Conservation (phyloP, 2,113 vertebrate genomes). For the Theropithecus gelada region DNA sequence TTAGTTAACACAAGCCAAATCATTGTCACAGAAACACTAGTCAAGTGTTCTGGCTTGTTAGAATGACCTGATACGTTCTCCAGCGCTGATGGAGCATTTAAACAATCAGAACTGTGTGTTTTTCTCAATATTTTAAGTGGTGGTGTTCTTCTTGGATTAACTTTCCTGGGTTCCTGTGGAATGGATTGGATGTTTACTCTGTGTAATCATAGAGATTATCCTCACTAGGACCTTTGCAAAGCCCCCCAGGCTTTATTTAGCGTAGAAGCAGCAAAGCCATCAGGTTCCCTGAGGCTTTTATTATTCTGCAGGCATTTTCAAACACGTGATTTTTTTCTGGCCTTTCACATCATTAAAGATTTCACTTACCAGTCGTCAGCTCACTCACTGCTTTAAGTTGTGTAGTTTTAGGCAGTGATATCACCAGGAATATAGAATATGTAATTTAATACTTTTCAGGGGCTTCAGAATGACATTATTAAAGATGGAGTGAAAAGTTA, state of each 20-base stretch:
- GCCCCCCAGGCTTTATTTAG: slow-evolving; percentile 49
- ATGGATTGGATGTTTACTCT: slow-evolving; percentile 16
- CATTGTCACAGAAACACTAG: slow-evolving; percentile 26
- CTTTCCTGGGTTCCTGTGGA: slow-evolving; percentile 44
- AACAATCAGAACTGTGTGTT: slow-evolving; percentile 18
- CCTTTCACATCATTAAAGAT: slow-evolving; percentile 16
- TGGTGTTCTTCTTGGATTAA: slow-evolving; percentile 52
- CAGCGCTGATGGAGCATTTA: not conserved
- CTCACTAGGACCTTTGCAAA: slow-evolving; percentile 37
- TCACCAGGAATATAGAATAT: not conserved
- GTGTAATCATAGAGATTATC: slow-evolving; percentile 43
- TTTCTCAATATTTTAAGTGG: slow-evolving; percentile 23
- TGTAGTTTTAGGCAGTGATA: not conserved
- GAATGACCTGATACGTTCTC: not conserved
- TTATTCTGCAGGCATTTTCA: slow-evolving; percentile 61
- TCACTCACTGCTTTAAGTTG: not conserved
- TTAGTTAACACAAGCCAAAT: not conserved
- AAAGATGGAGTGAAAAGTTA: slow-evolving; percentile 35
- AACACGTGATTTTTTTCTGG: not conserved
- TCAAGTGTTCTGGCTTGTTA: not conserved
- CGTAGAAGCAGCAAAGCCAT: slow-evolving; percentile 34
- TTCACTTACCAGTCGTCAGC: slow-evolving; percentile 9
- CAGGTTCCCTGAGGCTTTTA: slow-evolving; percentile 12
- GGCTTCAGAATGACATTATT: slow-evolving; percentile 14
- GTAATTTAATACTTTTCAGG: slow-evolving; percentile 32